phyloP scores from a whole-genome alignment of 2,113 vertebrate species.

The Catharus bicknelli region DNA sequence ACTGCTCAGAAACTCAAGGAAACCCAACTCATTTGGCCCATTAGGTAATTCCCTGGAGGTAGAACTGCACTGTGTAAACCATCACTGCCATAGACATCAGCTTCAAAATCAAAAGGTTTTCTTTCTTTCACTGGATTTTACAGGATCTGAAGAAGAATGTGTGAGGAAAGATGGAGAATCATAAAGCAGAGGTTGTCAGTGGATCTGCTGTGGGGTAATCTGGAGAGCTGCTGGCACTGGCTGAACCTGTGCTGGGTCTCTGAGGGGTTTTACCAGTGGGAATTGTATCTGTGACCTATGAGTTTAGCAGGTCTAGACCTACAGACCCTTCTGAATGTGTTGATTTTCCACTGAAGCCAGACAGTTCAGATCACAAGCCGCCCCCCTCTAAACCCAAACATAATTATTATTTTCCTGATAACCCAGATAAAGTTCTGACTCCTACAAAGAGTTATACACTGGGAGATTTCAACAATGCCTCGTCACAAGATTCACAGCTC shows the following conservation, averaged over 20 bases:
- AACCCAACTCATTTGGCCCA: background rate
- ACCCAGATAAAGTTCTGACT: background rate
- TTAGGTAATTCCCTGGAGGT: background rate
- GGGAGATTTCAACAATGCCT: background rate
- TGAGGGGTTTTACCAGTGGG: background rate
- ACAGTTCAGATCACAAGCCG: background rate
- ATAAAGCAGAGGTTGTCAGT: background rate
- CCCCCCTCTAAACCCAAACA: accelerated
- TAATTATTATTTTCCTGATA: background rate
- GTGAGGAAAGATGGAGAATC: background rate
- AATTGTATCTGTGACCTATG: background rate
- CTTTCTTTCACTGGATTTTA: background rate
- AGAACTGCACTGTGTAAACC: background rate
- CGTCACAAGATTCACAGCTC: background rate
- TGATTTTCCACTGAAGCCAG: background rate
- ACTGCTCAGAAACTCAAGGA: background rate
- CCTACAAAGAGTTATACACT: background rate
- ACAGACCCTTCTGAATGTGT: background rate
- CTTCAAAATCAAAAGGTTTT: background rate
- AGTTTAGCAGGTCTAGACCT: background rate
- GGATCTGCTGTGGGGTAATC: accelerated
- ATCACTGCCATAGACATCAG: background rate
- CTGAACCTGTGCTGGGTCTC: background rate
- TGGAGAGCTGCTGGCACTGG: background rate
- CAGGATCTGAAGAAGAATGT: background rate